These are phyloP conservation scores for Zosterops hypoxanthus DNA, from an alignment of 2,113 vertebrate genomes.

Conservation along the genomic window DNA sequence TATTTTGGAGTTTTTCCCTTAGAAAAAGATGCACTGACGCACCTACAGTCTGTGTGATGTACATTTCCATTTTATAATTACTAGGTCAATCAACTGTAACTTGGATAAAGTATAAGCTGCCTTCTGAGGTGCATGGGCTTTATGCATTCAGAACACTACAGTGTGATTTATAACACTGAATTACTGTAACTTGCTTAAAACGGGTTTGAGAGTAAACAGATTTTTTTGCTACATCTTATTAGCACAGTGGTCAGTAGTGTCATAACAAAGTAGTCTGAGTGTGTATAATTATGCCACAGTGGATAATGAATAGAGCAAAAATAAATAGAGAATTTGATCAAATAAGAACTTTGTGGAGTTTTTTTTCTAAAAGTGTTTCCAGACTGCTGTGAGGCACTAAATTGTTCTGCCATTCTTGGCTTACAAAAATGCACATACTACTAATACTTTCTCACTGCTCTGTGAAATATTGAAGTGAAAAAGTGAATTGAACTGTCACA, in stretches of 20 bases:
- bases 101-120: not conserved
- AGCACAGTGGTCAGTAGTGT: conserved; percentile 33
- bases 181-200: conserved; percentile 34
- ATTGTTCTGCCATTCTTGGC: not conserved
- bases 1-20: not conserved
- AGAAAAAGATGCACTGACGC: not conserved
- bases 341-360: not conserved
- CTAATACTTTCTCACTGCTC: not conserved
- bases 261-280: conserved; percentile 9
- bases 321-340: conserved; percentile 3
- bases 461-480: not conserved
- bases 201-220: conserved; percentile 1
- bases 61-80: conserved; percentile 31
- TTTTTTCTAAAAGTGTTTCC: not conserved
- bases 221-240: conserved; percentile 28
- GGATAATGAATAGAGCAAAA: not conserved
- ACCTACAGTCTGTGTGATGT: not conserved
- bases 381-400: not conserved
- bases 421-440: not conserved
- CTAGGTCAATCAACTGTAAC: not conserved
- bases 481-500: not conserved
- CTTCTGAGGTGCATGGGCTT: not conserved
- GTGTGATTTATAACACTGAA: not conserved
- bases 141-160: not conserved
- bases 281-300: not conserved